phyloP scores from a whole-genome alignment of 2,113 vertebrate genomes.

The Oreochromis spilurus region DNA sequence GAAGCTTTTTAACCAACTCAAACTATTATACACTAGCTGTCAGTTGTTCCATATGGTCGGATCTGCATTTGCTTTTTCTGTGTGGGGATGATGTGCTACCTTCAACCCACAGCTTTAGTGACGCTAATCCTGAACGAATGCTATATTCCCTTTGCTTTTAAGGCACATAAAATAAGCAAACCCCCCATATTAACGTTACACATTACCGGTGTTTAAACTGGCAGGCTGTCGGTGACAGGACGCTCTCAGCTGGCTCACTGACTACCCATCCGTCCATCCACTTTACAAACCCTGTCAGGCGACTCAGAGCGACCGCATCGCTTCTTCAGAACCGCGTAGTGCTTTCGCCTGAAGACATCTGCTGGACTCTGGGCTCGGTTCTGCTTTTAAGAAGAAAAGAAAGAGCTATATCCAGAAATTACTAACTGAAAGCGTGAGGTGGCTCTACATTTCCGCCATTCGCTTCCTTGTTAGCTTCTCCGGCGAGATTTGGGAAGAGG shows the following conservation, averaged over 20 bases:
- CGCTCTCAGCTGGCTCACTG: constrained; percentile 14
- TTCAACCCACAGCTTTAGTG: not conserved
- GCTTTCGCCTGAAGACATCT: not conserved
- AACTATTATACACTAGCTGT: not conserved
- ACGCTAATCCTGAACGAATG: not conserved
- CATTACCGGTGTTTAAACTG: constrained; percentile 28
- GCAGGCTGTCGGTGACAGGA: constrained; percentile 23
- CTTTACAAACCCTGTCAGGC: not conserved
- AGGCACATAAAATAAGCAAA: not conserved
- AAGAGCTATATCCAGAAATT: not conserved
- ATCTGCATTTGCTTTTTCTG: not conserved
- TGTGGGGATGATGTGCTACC: not conserved
- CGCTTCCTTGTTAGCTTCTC: constrained; percentile 48
- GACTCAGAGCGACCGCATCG: not conserved
- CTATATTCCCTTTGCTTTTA: not conserved
- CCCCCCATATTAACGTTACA: not conserved
- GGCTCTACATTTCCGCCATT: constrained; percentile 44
- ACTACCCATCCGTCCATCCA: constrained; percentile 10
- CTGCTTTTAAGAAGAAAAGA: not conserved
- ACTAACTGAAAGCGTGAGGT: constrained; percentile 20
- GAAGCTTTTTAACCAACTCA: not conserved
- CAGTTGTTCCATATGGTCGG: not conserved
- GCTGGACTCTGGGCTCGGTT: not conserved
- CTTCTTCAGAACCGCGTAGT: not conserved
- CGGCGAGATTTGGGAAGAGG: not conserved